A percentile compares a stretch with the other conserved stretches of the same genome.
phyloP scores from a whole-genome alignment of 2,797 vertebrate species.

The Myotis findleyi region DNA sequence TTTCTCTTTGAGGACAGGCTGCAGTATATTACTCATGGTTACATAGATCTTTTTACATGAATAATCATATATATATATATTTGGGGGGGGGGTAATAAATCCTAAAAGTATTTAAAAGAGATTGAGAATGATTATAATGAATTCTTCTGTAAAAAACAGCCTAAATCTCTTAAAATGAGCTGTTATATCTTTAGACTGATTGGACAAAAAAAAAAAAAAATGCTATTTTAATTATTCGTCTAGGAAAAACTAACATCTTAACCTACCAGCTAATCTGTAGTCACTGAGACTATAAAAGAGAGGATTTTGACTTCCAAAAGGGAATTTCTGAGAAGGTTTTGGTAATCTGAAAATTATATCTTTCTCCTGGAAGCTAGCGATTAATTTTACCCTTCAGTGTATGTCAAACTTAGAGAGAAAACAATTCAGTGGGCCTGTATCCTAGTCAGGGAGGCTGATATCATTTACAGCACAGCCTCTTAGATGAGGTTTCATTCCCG shows the following conservation, averaged over 20 bases:
- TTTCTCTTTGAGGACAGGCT: not conserved
- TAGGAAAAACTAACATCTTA: constrained; percentile 64
- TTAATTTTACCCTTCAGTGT: constrained; percentile 74
- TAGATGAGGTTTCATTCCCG: constrained; percentile 75
- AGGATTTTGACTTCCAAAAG: constrained; percentile 73
- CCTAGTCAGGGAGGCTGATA: constrained; percentile 58
- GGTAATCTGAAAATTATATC: constrained; percentile 79
- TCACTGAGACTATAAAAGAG: constrained; percentile 62
- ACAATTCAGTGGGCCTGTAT: constrained; percentile 74
- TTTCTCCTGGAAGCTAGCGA: constrained; percentile 67
- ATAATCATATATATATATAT: not conserved
- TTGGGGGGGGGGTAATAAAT: not conserved
- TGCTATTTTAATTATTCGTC: constrained; percentile 59
- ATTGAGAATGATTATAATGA: not conserved
- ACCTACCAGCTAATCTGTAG: constrained; percentile 56
- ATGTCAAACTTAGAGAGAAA: constrained; percentile 72
- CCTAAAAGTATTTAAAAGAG: constrained; percentile 14
- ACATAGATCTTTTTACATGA: not conserved
- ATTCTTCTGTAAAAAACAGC: not conserved
- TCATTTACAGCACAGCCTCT: constrained; percentile 52
- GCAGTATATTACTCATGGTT: not conserved
- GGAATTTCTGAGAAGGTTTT: constrained; percentile 78
- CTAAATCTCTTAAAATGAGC: constrained; percentile 16
- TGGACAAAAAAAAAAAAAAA: not conserved
- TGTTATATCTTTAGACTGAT: constrained; percentile 46